Base-by-base conservation (phyloP, 1,140 invertebrate genomes). In the Heliconius hewitsoni region DNA sequence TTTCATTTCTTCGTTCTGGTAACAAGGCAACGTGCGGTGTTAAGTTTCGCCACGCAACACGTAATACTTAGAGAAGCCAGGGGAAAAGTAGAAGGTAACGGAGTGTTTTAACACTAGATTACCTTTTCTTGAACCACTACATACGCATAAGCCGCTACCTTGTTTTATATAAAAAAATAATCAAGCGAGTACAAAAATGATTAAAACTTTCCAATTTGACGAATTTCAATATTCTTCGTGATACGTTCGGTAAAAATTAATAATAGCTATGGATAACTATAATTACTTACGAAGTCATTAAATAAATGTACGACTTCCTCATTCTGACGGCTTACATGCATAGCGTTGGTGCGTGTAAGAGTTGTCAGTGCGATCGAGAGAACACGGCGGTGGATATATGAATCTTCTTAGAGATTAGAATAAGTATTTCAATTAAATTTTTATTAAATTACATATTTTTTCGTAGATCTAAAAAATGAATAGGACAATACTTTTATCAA, bases 301-400 rank as follows among this genome's bases (percentile, higher is more conserved):
- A 78, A 81, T 81, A 72, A 83, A 82, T 82, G 77, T 71, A 78
- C 60, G 46, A 82, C 78, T 84, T 84, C 81, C 81, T 82, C 81
- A 78, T 82, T 82, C 80, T 76, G 73, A 82, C 74, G 81, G 74
- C 57, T 78, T 79, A 82, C 79, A 80, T 76, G 71, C 76, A 82
- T 80, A 82, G 80, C 73, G 72, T 80, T 57, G 34, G 77, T 77
- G 74, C 73, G 55, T 79, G 76, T 78, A 80, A 82, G 87, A 86
- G 82, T 85, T 83, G 83, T 85, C 84, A 85, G 83, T 78, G 78
- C 83, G 81, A 81, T 79, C 82, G 81, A 79, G 82, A 73, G 79
- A 73, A 78, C 76, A 66, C 37, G 76, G 46, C 76, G 34, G 37
- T 71, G 57, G 66, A 55, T 37, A 75, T 23, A 66, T 46, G 57